Base-by-base conservation (phyloP, 2,797 vertebrate species). In the Tauraco hartlaubi region DNA sequence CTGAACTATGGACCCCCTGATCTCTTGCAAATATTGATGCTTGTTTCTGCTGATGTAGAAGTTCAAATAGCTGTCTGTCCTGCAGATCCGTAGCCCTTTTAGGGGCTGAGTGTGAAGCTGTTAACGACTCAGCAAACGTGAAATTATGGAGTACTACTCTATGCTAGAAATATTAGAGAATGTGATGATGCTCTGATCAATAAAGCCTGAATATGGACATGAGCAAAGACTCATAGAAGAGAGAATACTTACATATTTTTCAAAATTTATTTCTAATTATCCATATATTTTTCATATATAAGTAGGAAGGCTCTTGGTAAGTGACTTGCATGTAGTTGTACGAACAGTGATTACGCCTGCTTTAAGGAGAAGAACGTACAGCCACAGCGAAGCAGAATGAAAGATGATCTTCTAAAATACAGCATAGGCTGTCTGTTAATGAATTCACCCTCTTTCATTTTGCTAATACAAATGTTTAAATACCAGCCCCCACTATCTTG, bases 401-500 rank as follows among this genome's bases (percentile, higher is more conserved):
- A 73, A 85, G 15, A 19, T 31, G 11, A 1, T 59, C 21, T 46
- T 54, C 52, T 63, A 18, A 46, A 66, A 29, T 9, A 1, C 31
- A 21, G 15, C 3, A 3, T 4, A 31, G n/a, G 8, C 28, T 82
- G 46, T 4, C 63, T 82, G 46, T 4, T 59, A 55, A 52, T n/a
- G 39, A 52, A 66, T 29, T 28, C 22, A 29, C 3, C 4, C 16
- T 12, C 35, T 52, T 1, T 10, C 19, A 8, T 37, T 68, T 39
- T 19, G 9, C 10, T 11, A 29, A 51, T 39, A 11, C 1, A 43
- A 18, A 11, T 18, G 43, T 44, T 90, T 31, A 25, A 69, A 93
- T 46, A 13, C 21, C 48, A 51, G 8, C 14, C 13, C 2, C 1
- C 2, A 1, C 6, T 17, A 2, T 20, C n/a, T 41, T 31, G 54